A percentile compares a stretch with the other conserved stretches of the same genome.
phyloP scores from a whole-genome alignment of 1,140 invertebrate species.

The Diorhabda elongata region DNA sequence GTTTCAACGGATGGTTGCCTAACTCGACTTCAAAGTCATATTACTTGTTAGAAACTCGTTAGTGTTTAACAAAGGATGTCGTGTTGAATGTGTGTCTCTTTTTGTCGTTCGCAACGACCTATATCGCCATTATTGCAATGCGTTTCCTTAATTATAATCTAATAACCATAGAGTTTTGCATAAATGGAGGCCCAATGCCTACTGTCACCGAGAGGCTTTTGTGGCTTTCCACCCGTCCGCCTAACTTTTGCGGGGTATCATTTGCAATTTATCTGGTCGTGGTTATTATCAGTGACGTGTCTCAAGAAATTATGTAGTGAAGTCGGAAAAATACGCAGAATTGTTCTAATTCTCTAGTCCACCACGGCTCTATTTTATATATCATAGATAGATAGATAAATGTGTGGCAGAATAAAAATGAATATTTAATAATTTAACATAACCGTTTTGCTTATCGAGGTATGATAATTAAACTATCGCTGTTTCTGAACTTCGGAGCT shows the following conservation, averaged over 20 bases:
- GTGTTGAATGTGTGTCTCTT: constrained; percentile 18
- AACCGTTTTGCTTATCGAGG: too few species aligned
- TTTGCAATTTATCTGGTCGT: not conserved
- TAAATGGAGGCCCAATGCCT: constrained; percentile 22
- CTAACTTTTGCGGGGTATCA: not conserved
- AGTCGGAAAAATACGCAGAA: too few species aligned
- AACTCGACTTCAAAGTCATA: constrained; percentile 20
- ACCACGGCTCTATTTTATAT: too few species aligned
- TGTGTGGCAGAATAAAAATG: too few species aligned
- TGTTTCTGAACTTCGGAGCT: too few species aligned
- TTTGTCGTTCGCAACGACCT: constrained; percentile 20
- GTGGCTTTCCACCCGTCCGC: not conserved
- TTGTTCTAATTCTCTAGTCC: too few species aligned
- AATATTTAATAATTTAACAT: too few species aligned
- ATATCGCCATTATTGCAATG: constrained; percentile 26
- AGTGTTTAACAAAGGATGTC: constrained; percentile 19
- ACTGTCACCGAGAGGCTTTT: constrained; percentile 10
- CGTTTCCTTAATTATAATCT: constrained; percentile 29
- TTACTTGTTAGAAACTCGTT: constrained; percentile 28
- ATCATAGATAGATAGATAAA: too few species aligned
- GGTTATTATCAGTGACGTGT: not conserved
- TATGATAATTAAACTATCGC: too few species aligned
- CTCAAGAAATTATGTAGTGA: too few species aligned
- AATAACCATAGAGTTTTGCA: constrained; percentile 25
- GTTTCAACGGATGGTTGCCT: not conserved